A percentile compares a stretch with the other conserved stretches of the same genome.
These are phyloP conservation scores for Ormyrus nitidulus DNA, from an alignment of 2,888 invertebrate genomes.

Conservation along the genomic window DNA sequence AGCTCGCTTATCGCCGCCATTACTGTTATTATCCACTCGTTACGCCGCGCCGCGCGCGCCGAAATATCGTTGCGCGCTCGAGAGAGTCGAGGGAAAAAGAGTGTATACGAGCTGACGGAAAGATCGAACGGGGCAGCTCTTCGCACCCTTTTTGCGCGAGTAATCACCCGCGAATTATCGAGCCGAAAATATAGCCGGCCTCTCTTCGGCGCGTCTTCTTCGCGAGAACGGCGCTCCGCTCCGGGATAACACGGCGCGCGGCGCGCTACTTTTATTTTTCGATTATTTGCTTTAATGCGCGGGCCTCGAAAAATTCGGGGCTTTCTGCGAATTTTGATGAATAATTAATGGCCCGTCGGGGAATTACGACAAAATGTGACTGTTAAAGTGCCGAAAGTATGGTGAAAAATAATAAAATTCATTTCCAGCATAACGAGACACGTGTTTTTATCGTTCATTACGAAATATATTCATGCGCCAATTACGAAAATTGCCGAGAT, in stretches of 20 bases:
- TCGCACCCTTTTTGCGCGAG: constrained; percentile 27
- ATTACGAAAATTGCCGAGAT: too few relatives aligned
- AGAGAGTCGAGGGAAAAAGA: too few relatives aligned
- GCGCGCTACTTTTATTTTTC: not conserved
- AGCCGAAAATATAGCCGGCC: constrained; percentile 10
- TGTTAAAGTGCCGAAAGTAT: too few relatives aligned
- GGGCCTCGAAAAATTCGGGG: constrained; percentile 9
- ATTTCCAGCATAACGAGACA: too few relatives aligned
- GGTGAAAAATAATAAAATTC: too few relatives aligned
- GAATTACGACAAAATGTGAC: too few relatives aligned
- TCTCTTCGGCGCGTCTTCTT: not conserved
- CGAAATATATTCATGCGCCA: too few relatives aligned
- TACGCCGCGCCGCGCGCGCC: constrained; percentile 63
- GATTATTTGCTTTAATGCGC: constrained; percentile 20
- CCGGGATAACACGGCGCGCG: too few relatives aligned
- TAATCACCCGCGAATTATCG: constrained; percentile 48
- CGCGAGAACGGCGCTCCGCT: too few relatives aligned
- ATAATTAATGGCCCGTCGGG: too few relatives aligned
- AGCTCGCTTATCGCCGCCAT: constrained; percentile 71
- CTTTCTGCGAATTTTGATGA: constrained; percentile 19
- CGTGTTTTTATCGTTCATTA: too few relatives aligned
- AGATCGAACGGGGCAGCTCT: constrained; percentile 16
- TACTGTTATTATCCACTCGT: constrained; percentile 75
- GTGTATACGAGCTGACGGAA: not conserved
- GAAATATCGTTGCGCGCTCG: constrained; percentile 57